These are phyloP conservation scores for Acipenser ruthenus DNA, from an alignment of 2,797 vertebrate genomes.

Conservation along the genomic window DNA sequence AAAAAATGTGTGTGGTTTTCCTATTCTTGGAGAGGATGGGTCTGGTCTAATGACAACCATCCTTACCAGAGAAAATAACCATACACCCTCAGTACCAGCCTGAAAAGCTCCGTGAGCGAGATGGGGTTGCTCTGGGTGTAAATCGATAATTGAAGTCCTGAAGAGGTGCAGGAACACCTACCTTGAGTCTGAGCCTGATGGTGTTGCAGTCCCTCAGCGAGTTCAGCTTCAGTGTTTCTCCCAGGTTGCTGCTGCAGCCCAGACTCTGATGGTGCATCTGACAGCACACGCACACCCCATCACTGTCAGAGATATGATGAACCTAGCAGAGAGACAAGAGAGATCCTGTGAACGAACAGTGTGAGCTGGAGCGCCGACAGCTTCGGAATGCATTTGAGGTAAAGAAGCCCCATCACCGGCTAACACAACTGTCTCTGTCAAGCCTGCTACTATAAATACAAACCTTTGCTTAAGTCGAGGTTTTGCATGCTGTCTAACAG, in stretches of 20 bases:
- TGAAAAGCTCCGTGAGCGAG: no score
- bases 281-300: slow-evolving; percentile 94
- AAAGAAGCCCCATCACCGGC: no score
- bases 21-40: no score
- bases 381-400: no score
- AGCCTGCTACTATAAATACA: no score
- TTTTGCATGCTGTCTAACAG: no score
- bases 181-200: slow-evolving; percentile 88
- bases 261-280: slow-evolving; percentile 84
- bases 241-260: slow-evolving; percentile 83
- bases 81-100: no score
- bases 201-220: slow-evolving; percentile 86
- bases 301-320: slow-evolving; percentile 63
- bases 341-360: slow-evolving; percentile 32
- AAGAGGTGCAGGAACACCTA: slow-evolving; percentile 29
- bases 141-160: not conserved
- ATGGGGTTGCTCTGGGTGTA: not conserved
- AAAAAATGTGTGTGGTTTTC: no score
- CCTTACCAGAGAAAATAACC: not conserved
- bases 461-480: no score
- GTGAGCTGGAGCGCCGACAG: no score
- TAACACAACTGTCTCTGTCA: no score
- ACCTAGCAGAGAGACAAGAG: slow-evolving; percentile 52
- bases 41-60: not conserved
- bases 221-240: slow-evolving; percentile 92